Base-by-base conservation (phyloP, 2,888 invertebrate species). In the Lasioglossum figueresi region DNA sequence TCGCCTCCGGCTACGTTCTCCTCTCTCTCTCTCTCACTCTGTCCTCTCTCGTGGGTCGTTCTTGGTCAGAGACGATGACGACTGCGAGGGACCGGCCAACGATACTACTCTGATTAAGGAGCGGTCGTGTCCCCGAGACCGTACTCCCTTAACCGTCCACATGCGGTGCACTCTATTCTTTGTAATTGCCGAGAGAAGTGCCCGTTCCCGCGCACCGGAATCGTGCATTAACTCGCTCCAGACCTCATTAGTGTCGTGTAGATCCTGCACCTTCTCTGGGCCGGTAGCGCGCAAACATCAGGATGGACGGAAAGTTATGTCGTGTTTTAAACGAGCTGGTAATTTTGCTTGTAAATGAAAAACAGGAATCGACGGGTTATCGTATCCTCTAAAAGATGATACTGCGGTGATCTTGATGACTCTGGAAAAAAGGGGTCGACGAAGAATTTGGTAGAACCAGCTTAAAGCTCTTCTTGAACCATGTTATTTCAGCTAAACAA, bases 31-130 rank as follows among this genome's bases (percentile, higher is more conserved):
- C 79, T 73, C 83, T 80, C 85, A 1, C 79, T 73, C 83, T 81
- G 81, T 80, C 79, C 79, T 81, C 89, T 91, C 92, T 92, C 92
- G 87, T 87, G 91, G 91, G 92, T 90, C 91, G 91, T 92, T 91
- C 92, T 91, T 91, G 93, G 93, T 93, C 93, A 93, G 90, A 88
- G 88, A 88, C 91, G 91, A 93, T 93, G 92, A 93, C 90, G 92
- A 92, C 80, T 84, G 45, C 85, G 66, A 85, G 81, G 86, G 87
- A 72, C 76, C 81, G 63, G 68, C 77, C 75, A 79, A 85, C 83
- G 84, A 81, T 85, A 87, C 86, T 85, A 73, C 80, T 78, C 83
- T 88, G 87, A 90, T 90, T 89, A 89, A 89, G 78, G 83, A 68
- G 76, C 74, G 83, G 82, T 85, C 76, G 79, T 76, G 76, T 87